Evolutionary conservation across 2,113 vertebrate genomes (phyloP).

Genomic region (Tringa solitaria): DNA sequence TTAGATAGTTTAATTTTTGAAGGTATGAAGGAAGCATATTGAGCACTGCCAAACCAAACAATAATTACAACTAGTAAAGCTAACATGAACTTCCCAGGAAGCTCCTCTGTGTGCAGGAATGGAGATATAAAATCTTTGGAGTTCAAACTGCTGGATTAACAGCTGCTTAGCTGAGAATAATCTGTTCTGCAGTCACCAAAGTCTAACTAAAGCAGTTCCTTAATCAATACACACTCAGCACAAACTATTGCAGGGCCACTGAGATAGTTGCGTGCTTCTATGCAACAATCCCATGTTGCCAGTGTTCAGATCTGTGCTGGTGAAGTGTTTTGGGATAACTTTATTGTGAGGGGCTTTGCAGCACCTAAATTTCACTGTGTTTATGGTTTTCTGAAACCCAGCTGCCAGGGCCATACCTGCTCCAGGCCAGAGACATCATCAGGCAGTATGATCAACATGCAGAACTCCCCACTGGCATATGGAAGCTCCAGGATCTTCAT

Average conservation of each 20-base stretch:
- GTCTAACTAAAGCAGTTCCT: background rate
- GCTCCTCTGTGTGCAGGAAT: background rate
- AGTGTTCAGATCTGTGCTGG: background rate
- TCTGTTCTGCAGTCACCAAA: background rate
- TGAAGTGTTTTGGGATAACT: background rate
- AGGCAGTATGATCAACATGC: conserved; percentile 44
- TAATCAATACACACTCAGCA: background rate
- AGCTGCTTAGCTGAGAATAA: background rate
- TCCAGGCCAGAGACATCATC: conserved; percentile 29
- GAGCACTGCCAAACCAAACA: background rate
- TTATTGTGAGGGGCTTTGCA: background rate
- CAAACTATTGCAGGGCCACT: background rate
- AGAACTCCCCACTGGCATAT: background rate
- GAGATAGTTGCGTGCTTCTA: background rate
- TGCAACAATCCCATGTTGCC: background rate
- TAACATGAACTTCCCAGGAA: background rate
- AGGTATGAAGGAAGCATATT: background rate
- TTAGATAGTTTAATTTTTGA: background rate
- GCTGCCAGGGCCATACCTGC: background rate
- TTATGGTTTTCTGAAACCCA: background rate
- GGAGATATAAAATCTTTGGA: background rate
- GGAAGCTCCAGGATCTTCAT: conserved; percentile 39
- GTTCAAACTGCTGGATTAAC: background rate
- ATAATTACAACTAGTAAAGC: background rate
- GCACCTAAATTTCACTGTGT: background rate